Evolutionary conservation across 2,797 vertebrate genomes (phyloP), one percentile per base, ranked within the genome.

Genomic region (Morelia viridis): DNA sequence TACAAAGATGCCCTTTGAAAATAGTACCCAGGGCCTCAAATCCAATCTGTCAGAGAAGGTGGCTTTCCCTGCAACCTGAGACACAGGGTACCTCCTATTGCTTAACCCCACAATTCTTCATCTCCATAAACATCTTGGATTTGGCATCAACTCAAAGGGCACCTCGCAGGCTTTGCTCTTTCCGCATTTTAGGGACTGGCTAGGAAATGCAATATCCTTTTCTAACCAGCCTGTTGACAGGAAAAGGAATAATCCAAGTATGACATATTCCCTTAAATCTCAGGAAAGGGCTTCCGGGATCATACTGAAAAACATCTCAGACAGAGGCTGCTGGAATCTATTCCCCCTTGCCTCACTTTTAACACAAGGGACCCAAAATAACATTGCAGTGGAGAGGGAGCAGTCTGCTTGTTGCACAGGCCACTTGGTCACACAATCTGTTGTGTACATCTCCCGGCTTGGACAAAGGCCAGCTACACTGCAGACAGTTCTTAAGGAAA

Each of bases 191-290:
- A 92, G 80, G 57, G 68, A 60, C 57, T 88, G 68, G 89, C 68
- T 17, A 65, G 92, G 58, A 92, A 90, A 83, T 87, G 84, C 10
- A 57, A 83, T 46, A 57, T 87, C 89, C 90, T 60, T 90, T 87
- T 61, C 92, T 90, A 85, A 64, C 92, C 80, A 61, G 22, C 58
- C 41, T 64, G 92, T 64, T 90, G 84, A 92, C 92, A 92, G 92
- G 84, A 92, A 90, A 87, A 86, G 22, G 89, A 64, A 87, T 90
- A 62, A 57, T 90, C 92, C 89, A 92, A 92, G 84, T 87, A 83
- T 92, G 92, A 90, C 89, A 83, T 83, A 87, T 56, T 57, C 57
- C 46, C 56, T 92, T 87, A 83, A 92, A 64, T 56, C 58, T 88
- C 83, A 90, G 50, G 89, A 89, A 88, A 83, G 89, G 89, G 92